Evolutionary conservation across 2,113 vertebrate species (phyloP), one percentile per base, ranked within the genome.

Genomic region (Macroglossus sobrinus): DNA sequence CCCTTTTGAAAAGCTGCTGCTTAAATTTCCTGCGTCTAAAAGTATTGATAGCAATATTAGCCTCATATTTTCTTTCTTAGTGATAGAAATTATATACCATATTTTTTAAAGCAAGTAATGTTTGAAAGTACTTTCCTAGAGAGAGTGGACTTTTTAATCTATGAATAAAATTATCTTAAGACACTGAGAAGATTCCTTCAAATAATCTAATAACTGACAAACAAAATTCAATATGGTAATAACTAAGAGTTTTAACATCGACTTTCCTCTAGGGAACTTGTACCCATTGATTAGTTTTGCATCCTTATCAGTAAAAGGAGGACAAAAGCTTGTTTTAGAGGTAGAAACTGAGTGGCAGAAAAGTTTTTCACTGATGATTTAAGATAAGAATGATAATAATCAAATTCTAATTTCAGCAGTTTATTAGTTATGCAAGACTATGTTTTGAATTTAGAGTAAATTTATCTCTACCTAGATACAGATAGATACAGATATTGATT

Each of bases 21-120:
- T 98, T 97, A 35, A 97, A 95, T 97, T 98, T 78, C 89, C 21
- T 95, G 95, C 75, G 7, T 95, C 95, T 97, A 81, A 98, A 98
- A 97, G 38, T 96, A 97, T 93, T 96, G 95, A 98, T 96, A 96
- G 93, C 19, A 97, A 71, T 97, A 97, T 97, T 97, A 97, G 26
- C 33, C 64, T 97, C 57, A 43, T 90, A 96, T 97, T 98, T 98
- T 98, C 76, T 97, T 96, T 98, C 47, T 89, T 95, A 75, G 79
- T 63, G 94, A 87, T 84, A 93, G 33, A 40, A 97, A 96, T 47
- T 97, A 92, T 22, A 97, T 91, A 35, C 3, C 30, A 12, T 1
- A 84, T 84, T 78, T 85, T 72, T 50, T 18, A 14, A 57, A 91
- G 5, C 57, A 96, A 64, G 84, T 40, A 28, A 12, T 92, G 95